A percentile compares a stretch with the other conserved stretches of the same genome.
Evolutionary conservation across 2,113 vertebrate species (phyloP).

Genomic region (Strix uralensis): DNA sequence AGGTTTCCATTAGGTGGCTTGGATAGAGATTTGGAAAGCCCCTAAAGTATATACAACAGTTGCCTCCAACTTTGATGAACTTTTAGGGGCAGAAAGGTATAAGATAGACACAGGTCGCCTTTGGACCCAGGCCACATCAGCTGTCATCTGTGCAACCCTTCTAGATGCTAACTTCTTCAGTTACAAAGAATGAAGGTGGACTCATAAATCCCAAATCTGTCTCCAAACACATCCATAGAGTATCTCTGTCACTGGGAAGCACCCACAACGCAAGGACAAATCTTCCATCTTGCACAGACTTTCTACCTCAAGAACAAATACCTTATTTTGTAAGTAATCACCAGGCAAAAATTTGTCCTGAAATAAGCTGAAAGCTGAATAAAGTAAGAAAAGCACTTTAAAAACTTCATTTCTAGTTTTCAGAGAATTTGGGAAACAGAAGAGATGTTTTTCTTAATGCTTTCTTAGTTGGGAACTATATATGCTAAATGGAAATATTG

Average conservation of each 20-base stretch:
- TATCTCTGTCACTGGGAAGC: neutral
- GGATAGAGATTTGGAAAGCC: neutral
- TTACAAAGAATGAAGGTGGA: neutral
- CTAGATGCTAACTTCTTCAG: neutral
- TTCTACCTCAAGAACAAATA: neutral
- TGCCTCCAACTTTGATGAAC: neutral
- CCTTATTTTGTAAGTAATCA: neutral
- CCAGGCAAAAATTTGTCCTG: accelerated
- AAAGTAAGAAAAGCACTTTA: neutral
- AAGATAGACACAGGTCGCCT: neutral
- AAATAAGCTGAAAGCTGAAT: neutral
- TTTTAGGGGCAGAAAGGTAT: neutral
- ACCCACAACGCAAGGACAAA: neutral
- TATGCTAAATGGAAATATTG: neutral
- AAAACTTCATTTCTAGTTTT: neutral
- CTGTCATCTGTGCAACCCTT: neutral
- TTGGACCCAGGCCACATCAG: neutral
- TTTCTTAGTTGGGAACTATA: neutral
- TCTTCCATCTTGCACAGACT: neutral
- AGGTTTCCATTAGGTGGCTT: neutral
- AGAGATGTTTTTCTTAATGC: neutral
- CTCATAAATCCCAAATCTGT: neutral
- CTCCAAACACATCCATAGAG: neutral
- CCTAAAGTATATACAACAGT: neutral
- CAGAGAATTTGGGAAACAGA: neutral